phyloP scores from a whole-genome alignment of 2,797 vertebrate genomes.

The Gambusia yucatana region DNA sequence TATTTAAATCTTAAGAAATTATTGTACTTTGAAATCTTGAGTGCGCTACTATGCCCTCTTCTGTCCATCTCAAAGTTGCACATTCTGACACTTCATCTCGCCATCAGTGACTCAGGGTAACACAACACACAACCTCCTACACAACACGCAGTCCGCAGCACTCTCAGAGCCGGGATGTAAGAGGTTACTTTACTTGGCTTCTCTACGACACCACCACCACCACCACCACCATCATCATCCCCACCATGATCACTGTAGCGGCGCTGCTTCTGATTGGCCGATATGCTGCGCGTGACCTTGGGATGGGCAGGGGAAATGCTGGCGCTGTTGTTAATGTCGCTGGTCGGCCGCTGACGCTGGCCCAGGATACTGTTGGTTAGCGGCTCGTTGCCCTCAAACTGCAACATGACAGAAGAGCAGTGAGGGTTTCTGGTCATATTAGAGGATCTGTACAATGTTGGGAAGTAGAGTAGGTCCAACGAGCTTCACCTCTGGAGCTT shows the following conservation, averaged over 20 bases:
- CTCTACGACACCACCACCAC: conserved; percentile 84
- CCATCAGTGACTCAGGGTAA: conserved; percentile 51
- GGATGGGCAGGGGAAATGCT: conserved; percentile 95
- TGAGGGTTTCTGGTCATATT: conserved; percentile 1
- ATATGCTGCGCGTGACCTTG: conserved; percentile 97
- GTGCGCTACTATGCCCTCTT: not conserved
- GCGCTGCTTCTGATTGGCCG: conserved; percentile 91
- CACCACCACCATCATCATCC: conserved; percentile 73
- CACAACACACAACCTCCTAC: conserved; percentile 53
- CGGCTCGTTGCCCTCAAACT: conserved; percentile 96
- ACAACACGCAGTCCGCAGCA: conserved; percentile 71
- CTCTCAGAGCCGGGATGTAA: conserved; percentile 75
- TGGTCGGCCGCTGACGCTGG: conserved; percentile 93
- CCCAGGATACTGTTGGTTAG: conserved; percentile 89
- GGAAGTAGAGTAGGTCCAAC: not conserved
- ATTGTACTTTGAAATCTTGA: not conserved
- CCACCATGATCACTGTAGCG: conserved; percentile 86
- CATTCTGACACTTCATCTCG: not conserved
- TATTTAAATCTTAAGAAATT: conserved; percentile 7
- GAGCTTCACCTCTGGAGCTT: conserved; percentile 89
- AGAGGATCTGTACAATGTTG: not conserved
- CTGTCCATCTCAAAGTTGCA: conserved; percentile 24
- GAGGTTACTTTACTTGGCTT: conserved; percentile 80
- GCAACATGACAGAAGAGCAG: conserved; percentile 18
- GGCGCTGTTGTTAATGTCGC: conserved; percentile 97